These are phyloP conservation scores for Amphipoea lucens DNA, from an alignment of 2,888 invertebrate species.

Conservation along the genomic window DNA sequence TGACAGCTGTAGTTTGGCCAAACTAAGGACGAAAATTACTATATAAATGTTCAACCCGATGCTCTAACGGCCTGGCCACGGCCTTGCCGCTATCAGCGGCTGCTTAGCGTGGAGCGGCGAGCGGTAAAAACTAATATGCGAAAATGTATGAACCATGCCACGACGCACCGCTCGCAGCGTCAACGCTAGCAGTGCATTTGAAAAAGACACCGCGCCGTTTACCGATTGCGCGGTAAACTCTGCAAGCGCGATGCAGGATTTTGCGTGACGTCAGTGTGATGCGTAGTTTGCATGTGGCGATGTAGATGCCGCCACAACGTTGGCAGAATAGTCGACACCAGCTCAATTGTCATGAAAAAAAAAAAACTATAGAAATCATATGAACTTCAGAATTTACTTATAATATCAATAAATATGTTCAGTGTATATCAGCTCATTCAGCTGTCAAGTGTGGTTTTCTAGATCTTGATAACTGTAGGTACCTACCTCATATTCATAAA, in stretches of 20 bases:
- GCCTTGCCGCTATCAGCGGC: too few relatives aligned
- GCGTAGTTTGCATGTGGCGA: not conserved
- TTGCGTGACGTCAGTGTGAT: not conserved
- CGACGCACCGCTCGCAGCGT: too few relatives aligned
- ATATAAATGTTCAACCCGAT: not conserved
- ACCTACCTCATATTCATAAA: constrained; percentile 28
- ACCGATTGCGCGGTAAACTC: not conserved
- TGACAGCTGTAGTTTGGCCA: not conserved
- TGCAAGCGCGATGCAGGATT: not conserved
- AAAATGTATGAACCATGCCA: too few relatives aligned
- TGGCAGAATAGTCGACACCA: not conserved
- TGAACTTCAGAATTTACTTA: not conserved
- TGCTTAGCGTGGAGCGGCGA: too few relatives aligned
- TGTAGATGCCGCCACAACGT: not conserved
- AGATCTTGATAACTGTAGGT: constrained; percentile 3
- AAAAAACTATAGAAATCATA: not conserved
- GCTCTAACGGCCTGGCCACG: not conserved
- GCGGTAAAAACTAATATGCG: too few relatives aligned
- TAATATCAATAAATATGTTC: not conserved
- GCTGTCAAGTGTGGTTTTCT: constrained; percentile 9
- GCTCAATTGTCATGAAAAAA: too few relatives aligned
- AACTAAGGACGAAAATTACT: not conserved
- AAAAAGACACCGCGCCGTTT: too few relatives aligned
- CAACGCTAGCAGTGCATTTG: too few relatives aligned
- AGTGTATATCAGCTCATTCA: not conserved